Evolutionary conservation across 2,797 vertebrate species (phyloP).

Genomic region (Danio choprae): DNA sequence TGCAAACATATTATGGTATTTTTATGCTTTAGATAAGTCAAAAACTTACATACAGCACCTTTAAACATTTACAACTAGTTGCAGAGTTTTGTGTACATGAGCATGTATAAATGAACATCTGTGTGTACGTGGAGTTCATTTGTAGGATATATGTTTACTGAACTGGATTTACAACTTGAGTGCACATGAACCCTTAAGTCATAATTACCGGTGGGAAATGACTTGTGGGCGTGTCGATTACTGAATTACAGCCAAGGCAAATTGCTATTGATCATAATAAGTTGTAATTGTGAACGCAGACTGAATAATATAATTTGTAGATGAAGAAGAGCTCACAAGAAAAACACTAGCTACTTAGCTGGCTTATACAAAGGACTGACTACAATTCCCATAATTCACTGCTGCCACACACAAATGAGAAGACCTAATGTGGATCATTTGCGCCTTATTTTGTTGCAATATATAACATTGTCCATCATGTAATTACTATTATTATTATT

Average conservation of each 20-base stretch:
- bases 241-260: neutral
- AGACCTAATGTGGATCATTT: neutral
- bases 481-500: no score
- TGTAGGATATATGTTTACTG: neutral
- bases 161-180: neutral
- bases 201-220: slow-evolving; percentile 18
- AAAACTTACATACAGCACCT: no score
- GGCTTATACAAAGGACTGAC: neutral
- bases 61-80: neutral
- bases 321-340: neutral
- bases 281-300: slow-evolving; percentile 2
- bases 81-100: neutral
- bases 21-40: no score
- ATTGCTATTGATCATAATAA: slow-evolving; percentile 16
- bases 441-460: neutral
- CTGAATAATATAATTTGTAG: slow-evolving; percentile 1
- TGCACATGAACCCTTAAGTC: slow-evolving; percentile 17
- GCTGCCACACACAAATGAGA: neutral
- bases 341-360: neutral
- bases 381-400: neutral
- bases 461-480: neutral
- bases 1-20: no score
- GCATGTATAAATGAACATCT: neutral
- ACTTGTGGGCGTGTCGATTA: neutral
- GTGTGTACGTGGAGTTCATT: neutral